Conservation (phyloP, 2,113 vertebrate genomes). For the Shinisaurus crocodilurus region DNA sequence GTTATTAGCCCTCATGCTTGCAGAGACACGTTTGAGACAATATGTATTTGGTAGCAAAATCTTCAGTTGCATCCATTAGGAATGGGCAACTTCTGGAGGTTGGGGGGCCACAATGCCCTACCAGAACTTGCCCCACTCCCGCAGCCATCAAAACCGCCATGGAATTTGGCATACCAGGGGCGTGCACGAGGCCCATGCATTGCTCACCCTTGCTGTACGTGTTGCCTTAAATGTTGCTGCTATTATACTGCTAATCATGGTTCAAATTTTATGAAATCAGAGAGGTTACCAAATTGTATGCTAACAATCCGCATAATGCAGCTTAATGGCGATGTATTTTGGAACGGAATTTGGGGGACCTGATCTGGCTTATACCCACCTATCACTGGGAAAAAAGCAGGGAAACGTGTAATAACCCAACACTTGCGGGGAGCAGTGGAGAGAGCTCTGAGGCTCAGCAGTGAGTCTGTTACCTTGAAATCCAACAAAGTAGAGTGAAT, state of each 20-base stretch:
- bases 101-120: too few species aligned
- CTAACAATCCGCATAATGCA: neutral
- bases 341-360: neutral
- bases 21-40: neutral
- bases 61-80: neutral
- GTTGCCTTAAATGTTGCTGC: neutral
- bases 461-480: constrained; percentile 83
- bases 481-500: constrained; percentile 91
- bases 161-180: too few species aligned
- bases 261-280: neutral
- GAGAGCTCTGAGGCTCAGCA: neutral
- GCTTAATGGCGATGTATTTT: neutral
- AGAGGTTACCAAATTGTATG: neutral
- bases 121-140: too few species aligned
- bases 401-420: neutral
- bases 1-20: neutral
- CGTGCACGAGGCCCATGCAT: too few species aligned
- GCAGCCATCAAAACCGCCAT: too few species aligned
- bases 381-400: neutral
- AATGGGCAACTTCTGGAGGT: too few species aligned
- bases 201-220: neutral
- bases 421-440: neutral
- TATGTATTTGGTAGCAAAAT: neutral
- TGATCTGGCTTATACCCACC: neutral
- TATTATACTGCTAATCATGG: too few species aligned